phyloP scores from a whole-genome alignment of 1,140 invertebrate species.

The Pseudobourletiella spinata region DNA sequence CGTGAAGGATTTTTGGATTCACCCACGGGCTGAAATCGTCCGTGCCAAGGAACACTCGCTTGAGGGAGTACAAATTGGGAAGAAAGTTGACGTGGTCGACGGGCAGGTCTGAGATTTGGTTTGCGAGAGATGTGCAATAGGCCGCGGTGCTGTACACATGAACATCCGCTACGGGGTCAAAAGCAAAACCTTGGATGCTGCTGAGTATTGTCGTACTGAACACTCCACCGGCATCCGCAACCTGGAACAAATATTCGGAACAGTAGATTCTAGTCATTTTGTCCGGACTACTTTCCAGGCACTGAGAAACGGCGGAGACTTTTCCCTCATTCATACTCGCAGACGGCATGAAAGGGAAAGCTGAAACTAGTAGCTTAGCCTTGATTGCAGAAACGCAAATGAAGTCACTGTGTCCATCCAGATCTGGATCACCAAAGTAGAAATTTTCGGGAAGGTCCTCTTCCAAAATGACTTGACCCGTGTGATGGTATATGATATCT shows the following conservation, averaged over 20 bases:
- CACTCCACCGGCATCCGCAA: not conserved
- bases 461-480: not conserved
- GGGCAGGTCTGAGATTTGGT: not conserved
- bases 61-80: not conserved
- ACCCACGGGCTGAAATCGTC: not conserved
- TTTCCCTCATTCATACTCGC: no score
- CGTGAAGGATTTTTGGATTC: not conserved
- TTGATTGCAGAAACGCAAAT: no score
- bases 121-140: not conserved
- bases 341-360: no score
- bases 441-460: not conserved
- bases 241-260: not conserved
- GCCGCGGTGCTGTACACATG: not conserved
- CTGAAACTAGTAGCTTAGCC: no score
- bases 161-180: not conserved
- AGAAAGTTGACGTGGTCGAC: not conserved
- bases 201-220: not conserved
- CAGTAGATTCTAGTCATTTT: not conserved
- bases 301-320: no score
- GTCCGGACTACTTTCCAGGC: not conserved
- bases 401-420: no score
- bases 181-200: not conserved
- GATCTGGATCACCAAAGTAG: no score
- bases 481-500: no score
- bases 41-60: not conserved